These are phyloP conservation scores for Hemicentrotus pulcherrimus DNA, from an alignment of 35 echinoderm and acorn worm genomes.

Conservation along the genomic window DNA sequence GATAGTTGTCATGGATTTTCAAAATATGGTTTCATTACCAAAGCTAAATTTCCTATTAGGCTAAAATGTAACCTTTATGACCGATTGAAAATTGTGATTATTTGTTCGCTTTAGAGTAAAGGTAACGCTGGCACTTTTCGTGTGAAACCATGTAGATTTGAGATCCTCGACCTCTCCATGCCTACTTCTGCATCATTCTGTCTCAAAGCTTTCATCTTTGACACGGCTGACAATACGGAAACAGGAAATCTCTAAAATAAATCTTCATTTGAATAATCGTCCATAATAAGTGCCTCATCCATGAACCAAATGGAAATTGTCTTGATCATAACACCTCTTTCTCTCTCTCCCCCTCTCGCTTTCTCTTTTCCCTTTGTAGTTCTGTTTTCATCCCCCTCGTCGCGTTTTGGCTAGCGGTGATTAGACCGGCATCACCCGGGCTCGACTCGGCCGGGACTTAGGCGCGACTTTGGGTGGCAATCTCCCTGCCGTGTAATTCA, in stretches of 20 bases:
- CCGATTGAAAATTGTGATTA: too few species aligned
- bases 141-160: neutral
- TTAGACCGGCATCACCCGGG: conserved; percentile 5
- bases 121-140: too few species aligned
- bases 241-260: neutral
- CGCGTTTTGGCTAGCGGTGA: neutral
- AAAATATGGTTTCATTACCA: too few species aligned
- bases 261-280: neutral
- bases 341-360: neutral
- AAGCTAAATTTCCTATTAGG: too few species aligned
- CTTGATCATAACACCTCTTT: neutral
- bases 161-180: neutral
- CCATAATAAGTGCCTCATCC: neutral
- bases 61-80: too few species aligned
- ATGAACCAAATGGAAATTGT: neutral
- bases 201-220: neutral
- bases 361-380: neutral
- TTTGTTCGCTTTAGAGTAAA: too few species aligned
- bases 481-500: conserved; percentile 42
- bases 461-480: conserved; percentile 14
- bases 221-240: neutral
- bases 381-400: neutral
- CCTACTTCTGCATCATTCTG: neutral
- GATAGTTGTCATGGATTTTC: too few species aligned
- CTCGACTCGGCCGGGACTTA: conserved; percentile 5